These are phyloP conservation scores for Cygnus olor DNA, from an alignment of 2,797 vertebrate genomes.

Conservation along the genomic window DNA sequence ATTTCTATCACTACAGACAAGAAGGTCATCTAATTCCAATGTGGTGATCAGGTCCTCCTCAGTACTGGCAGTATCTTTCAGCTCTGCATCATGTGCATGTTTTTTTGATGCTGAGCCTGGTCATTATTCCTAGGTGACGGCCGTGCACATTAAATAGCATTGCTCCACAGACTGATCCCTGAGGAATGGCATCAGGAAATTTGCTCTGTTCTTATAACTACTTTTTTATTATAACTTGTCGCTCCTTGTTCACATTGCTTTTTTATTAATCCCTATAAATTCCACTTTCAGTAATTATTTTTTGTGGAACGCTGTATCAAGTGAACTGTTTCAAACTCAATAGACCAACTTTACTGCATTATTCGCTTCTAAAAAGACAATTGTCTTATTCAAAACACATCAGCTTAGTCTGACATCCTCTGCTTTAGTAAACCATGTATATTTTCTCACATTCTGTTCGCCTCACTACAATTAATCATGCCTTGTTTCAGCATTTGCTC, in stretches of 20 bases:
- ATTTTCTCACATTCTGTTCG: conserved; percentile 1
- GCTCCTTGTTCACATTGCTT: background rate
- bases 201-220: background rate
- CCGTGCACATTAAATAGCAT: background rate
- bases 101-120: background rate
- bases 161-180: background rate
- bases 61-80: background rate
- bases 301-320: background rate
- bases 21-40: conserved; percentile 63
- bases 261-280: background rate
- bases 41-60: background rate
- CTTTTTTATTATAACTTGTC: background rate
- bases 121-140: background rate
- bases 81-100: background rate
- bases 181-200: fast-evolving
- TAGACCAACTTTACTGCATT: background rate
- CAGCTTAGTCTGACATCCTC: background rate
- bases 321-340: background rate
- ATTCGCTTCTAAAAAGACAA: background rate
- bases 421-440: background rate
- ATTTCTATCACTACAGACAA: conserved; percentile 59
- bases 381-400: background rate
- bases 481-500: background rate
- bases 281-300: background rate
- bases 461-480: background rate